phyloP scores from a whole-genome alignment of 2,888 invertebrate genomes.

The Eutolmus rufibarbis region DNA sequence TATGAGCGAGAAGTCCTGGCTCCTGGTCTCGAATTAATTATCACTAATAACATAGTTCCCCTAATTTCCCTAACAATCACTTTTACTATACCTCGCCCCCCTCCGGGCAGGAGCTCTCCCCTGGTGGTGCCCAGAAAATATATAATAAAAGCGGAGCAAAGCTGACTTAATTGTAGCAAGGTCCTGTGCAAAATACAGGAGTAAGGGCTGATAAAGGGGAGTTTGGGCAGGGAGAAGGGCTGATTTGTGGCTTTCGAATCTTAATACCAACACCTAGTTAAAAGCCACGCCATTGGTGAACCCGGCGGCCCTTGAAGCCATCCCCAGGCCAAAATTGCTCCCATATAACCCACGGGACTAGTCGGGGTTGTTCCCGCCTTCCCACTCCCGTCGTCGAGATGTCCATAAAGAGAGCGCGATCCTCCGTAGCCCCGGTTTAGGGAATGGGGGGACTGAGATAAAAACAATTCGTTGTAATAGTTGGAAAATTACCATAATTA shows the following conservation, averaged over 20 bases:
- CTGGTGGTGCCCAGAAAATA: background rate
- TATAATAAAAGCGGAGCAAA: slow-evolving; percentile 4
- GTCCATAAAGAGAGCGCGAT: slow-evolving; percentile 18
- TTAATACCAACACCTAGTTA: slow-evolving; percentile 11
- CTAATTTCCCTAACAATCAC: slow-evolving; percentile 18
- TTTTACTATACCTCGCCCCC: background rate
- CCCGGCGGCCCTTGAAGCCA: background rate
- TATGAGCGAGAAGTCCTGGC: background rate
- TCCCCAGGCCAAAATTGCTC: background rate
- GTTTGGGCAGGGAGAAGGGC: background rate
- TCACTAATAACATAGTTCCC: slow-evolving; percentile 6
- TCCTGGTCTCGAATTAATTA: slow-evolving; percentile 18
- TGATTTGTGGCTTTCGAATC: slow-evolving; percentile 16
- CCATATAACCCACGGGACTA: background rate
- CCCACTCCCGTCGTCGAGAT: background rate
- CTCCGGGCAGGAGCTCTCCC: background rate
- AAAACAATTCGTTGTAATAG: slow-evolving; percentile 45
- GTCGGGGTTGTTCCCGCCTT: background rate
- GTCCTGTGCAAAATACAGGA: background rate
- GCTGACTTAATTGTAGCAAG: slow-evolving; percentile 15
- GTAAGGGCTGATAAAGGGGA: background rate
- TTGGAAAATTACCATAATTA: slow-evolving; percentile 46
- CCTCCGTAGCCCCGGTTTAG: background rate
- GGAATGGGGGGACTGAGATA: slow-evolving; percentile 36
- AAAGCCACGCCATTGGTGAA: background rate